These are phyloP conservation scores for Terrapene triunguis DNA, from an alignment of 2,113 vertebrate species.

Conservation along the genomic window DNA sequence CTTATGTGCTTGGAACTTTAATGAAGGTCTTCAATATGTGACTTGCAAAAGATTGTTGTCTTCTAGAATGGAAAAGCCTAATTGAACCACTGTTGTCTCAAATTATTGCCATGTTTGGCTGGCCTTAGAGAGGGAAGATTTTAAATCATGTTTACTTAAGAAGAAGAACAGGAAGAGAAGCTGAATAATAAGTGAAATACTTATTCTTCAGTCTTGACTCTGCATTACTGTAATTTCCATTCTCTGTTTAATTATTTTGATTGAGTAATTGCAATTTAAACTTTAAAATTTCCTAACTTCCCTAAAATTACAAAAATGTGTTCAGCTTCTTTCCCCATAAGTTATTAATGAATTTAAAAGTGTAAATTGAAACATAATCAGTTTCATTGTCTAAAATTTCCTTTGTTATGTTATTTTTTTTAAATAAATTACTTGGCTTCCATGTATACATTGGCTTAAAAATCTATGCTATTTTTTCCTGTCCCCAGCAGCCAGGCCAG, in stretches of 20 bases:
- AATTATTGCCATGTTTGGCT: not conserved
- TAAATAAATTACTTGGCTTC: no score
- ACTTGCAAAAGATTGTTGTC: not conserved
- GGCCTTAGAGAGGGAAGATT: not conserved
- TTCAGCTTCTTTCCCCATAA: not conserved
- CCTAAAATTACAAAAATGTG: not conserved
- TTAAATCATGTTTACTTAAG: not conserved
- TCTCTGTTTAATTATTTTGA: not conserved
- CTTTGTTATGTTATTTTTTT: no score
- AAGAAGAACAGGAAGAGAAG: not conserved
- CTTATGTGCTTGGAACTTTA: not conserved
- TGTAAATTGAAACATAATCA: no score
- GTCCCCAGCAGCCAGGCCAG: no score
- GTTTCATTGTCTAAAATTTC: no score
- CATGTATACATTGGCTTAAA: no score
- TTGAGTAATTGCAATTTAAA: not conserved
- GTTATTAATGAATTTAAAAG: not conserved
- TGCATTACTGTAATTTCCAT: not conserved
- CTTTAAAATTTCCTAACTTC: not conserved
- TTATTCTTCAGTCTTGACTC: not conserved
- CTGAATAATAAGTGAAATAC: not conserved
- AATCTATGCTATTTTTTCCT: no score
- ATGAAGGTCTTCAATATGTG: not conserved
- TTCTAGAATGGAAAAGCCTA: not conserved
- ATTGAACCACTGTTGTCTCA: not conserved